phyloP scores from a whole-genome alignment of 2,113 vertebrate genomes.

The Phoxinus phoxinus region DNA sequence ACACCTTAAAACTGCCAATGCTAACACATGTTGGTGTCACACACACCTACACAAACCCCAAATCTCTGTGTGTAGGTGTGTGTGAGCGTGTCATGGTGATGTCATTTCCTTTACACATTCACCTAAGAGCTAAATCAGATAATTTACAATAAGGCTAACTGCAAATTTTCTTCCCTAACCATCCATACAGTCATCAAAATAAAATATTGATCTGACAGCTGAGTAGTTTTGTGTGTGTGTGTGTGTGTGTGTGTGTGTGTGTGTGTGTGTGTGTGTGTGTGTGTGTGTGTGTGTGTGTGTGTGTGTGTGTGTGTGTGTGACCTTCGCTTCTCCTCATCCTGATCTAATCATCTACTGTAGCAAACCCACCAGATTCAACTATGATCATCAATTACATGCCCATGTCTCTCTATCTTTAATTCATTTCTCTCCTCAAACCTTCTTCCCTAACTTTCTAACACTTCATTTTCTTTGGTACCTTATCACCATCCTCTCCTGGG shows the following conservation, averaged over 20 bases:
- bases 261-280: not conserved
- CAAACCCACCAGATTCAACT: not conserved
- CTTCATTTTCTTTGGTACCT: constrained; percentile 74
- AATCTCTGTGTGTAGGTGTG: not conserved
- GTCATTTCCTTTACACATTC: constrained; percentile 1
- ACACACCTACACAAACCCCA: not conserved
- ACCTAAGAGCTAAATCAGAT: constrained; percentile 1
- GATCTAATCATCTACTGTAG: not conserved
- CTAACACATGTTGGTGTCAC: not conserved
- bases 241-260: not conserved
- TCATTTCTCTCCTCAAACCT: constrained; percentile 41
- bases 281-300: not conserved
- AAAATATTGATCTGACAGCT: constrained; percentile 6
- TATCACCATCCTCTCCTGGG: constrained; percentile 96
- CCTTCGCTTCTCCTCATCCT: constrained; percentile 2
- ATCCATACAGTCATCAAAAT: not conserved
- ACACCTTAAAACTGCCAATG: constrained; percentile 25
- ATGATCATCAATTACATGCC: not conserved
- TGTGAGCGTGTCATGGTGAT: not conserved
- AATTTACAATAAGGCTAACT: not conserved
- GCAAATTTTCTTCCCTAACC: not conserved
- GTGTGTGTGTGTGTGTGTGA: not conserved
- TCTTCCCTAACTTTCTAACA: not conserved
- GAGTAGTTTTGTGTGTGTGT: not conserved
- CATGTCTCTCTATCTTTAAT: constrained; percentile 24